phyloP scores from a whole-genome alignment of 2,113 vertebrate genomes.

The Gobio gobio region DNA sequence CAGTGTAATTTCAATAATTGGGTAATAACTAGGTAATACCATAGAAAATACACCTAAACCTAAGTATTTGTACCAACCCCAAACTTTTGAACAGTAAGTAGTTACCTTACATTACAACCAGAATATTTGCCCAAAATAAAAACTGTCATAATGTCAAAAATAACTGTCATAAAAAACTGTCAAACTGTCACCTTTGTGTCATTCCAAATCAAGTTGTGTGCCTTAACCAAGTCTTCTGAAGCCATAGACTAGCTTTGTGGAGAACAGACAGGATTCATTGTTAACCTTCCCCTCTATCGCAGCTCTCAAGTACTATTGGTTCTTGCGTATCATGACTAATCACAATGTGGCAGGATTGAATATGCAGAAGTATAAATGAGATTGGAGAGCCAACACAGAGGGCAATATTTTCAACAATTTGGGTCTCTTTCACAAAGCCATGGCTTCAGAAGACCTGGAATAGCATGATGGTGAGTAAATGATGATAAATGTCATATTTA shows the following conservation, averaged over 20 bases:
- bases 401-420: background rate
- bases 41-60: background rate
- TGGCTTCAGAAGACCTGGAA: background rate
- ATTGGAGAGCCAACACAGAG: background rate
- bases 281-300: background rate
- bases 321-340: background rate
- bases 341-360: background rate
- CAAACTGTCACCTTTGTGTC: no score
- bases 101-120: background rate
- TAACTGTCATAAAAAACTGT: no score
- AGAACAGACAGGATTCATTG: background rate
- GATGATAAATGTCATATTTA: background rate
- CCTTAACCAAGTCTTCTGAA: background rate
- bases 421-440: background rate
- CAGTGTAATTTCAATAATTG: background rate
- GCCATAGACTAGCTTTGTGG: background rate
- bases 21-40: background rate
- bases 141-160: no score
- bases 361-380: background rate
- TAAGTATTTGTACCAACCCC: background rate
- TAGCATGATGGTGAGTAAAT: background rate
- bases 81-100: background rate
- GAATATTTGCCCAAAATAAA: background rate
- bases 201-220: background rate
- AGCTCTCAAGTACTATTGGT: background rate